A percentile compares a stretch with the other conserved stretches of the same genome.
Evolutionary conservation across 2,113 vertebrate species (phyloP).

Genomic region (Gnathonemus longibarbis): DNA sequence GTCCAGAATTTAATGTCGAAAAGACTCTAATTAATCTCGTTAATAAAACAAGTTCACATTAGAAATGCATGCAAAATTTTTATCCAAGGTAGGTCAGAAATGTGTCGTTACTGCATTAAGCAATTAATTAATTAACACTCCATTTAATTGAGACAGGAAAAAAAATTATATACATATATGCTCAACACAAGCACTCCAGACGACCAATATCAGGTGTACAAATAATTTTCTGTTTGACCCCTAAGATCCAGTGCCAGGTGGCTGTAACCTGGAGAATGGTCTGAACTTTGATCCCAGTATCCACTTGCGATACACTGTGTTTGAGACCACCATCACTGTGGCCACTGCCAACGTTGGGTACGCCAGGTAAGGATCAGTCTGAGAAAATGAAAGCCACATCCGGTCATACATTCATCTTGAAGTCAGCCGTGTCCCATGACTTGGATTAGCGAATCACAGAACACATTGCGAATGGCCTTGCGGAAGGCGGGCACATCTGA

Average conservation of each 20-base stretch:
- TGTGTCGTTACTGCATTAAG: background rate
- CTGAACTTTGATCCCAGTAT: constrained; percentile 82
- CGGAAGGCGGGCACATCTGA: background rate
- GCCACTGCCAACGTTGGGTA: constrained; percentile 83
- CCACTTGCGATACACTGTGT: constrained; percentile 77
- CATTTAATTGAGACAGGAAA: background rate
- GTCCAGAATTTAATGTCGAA: background rate
- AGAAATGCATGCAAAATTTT: background rate
- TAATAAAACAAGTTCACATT: background rate
- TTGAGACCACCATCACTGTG: constrained; percentile 74
- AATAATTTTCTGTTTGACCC: background rate
- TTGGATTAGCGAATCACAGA: background rate
- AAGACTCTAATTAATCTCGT: background rate
- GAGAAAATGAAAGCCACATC: background rate
- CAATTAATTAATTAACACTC: background rate
- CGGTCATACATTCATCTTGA: background rate
- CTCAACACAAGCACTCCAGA: background rate
- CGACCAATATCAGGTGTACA: background rate
- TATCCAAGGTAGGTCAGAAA: background rate
- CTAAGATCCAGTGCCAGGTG: constrained; percentile 87
- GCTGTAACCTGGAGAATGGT: constrained; percentile 78
- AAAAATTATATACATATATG: background rate
- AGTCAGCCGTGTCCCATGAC: background rate
- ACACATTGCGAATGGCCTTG: background rate
- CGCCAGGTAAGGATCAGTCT: constrained; percentile 59